phyloP scores from a whole-genome alignment of 2,113 vertebrate species.

The Oceanodroma tethys region DNA sequence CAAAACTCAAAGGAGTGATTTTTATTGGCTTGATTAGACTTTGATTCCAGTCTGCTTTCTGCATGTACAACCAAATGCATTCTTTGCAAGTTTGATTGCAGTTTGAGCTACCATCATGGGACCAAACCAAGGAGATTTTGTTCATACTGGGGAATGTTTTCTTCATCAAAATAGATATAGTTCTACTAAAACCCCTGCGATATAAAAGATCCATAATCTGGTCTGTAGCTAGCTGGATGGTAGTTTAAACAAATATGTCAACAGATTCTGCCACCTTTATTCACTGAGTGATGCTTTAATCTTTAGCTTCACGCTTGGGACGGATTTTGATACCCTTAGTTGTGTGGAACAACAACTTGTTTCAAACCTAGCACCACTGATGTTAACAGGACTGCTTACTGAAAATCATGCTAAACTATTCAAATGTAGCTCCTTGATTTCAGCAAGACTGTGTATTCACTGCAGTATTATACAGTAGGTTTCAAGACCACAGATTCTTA shows the following conservation, averaged over 20 bases:
- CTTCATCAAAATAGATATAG: background rate
- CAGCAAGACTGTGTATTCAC: background rate
- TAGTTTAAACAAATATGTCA: background rate
- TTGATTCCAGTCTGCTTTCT: background rate
- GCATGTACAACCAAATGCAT: background rate
- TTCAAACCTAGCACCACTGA: background rate
- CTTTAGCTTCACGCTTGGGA: background rate
- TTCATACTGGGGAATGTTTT: background rate
- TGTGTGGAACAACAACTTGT: background rate
- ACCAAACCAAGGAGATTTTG: background rate
- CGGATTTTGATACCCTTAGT: background rate
- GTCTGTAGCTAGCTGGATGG: background rate
- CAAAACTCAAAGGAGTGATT: background rate
- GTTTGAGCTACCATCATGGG: background rate
- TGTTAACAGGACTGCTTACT: background rate
- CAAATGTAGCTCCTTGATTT: background rate
- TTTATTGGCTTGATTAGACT: background rate
- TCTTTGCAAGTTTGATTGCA: background rate
- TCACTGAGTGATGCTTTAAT: background rate
- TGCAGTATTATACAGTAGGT: background rate
- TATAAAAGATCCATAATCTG: background rate
- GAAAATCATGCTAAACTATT: background rate
- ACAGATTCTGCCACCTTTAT: background rate
- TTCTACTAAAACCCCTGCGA: background rate
- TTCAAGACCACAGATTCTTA: background rate